These are phyloP conservation scores for Hypselothyrea guttata DNA, from an alignment of 2,888 invertebrate genomes.

Conservation along the genomic window DNA sequence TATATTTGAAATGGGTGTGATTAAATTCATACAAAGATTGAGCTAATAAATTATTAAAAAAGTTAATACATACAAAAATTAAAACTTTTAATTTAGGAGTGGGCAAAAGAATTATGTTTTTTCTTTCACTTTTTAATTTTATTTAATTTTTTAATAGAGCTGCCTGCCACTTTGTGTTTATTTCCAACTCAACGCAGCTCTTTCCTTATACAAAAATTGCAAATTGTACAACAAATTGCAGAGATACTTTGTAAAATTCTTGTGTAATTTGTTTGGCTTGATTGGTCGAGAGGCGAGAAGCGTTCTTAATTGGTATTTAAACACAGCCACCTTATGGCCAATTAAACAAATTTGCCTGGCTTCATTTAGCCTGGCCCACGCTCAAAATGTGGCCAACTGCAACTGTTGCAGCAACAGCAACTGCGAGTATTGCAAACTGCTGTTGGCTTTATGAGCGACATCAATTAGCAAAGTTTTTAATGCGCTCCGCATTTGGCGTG, in stretches of 20 bases:
- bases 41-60: too few relatives aligned
- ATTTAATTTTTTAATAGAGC: too few relatives aligned
- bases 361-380: constrained; percentile 15
- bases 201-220: too few relatives aligned
- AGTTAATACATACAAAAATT: too few relatives aligned
- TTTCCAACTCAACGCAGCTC: too few relatives aligned
- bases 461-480: constrained; percentile 75
- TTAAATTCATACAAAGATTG: too few relatives aligned
- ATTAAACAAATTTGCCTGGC: constrained; percentile 47
- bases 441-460: constrained; percentile 68
- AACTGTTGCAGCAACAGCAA: constrained; percentile 33
- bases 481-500: constrained; percentile 70
- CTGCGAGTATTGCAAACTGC: constrained; percentile 40
- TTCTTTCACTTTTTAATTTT: too few relatives aligned
- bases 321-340: constrained; percentile 30
- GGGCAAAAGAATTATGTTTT: too few relatives aligned
- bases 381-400: constrained; percentile 32
- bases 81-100: too few relatives aligned
- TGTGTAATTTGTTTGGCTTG: background rate
- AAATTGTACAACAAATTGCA: too few relatives aligned
- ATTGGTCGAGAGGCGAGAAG: constrained; percentile 26
- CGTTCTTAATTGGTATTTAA: constrained; percentile 52
- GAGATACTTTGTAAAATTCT: background rate
- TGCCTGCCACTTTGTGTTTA: too few relatives aligned
- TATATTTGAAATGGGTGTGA: too few relatives aligned